Percentiles rank a stretch among this genome's conserved stretches.
These are phyloP conservation scores for Aromia moschata DNA, from an alignment of 2,888 invertebrate genomes.

Conservation along the genomic window DNA sequence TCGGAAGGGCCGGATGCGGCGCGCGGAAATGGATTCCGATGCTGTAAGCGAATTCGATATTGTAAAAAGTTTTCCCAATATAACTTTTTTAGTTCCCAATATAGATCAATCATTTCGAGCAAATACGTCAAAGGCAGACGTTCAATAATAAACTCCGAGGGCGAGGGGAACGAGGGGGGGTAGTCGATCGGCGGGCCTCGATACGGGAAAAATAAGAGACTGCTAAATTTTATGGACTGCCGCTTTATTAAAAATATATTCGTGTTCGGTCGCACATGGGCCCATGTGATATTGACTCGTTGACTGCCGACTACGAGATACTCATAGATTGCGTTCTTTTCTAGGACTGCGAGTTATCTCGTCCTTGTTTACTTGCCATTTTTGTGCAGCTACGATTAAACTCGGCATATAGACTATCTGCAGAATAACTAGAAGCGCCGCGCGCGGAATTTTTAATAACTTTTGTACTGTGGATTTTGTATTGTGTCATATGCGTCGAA, in stretches of 20 bases:
- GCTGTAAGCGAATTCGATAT: constrained; percentile 39
- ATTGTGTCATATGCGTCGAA: too few species aligned
- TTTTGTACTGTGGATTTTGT: too few species aligned
- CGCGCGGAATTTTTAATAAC: too few species aligned
- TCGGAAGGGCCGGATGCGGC: constrained; percentile 7
- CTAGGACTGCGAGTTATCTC: too few species aligned
- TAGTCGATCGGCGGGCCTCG: constrained; percentile 14
- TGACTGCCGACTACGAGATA: too few species aligned
- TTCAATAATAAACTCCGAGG: constrained; percentile 29
- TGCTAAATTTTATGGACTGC: constrained; percentile 20
- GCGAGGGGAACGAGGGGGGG: constrained; percentile 28
- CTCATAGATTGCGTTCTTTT: too few species aligned
- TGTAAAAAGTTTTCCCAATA: constrained; percentile 42
- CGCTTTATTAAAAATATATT: constrained; percentile 23
- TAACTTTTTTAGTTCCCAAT: constrained; percentile 38
- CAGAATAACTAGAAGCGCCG: too few species aligned
- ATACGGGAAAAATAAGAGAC: constrained; percentile 15
- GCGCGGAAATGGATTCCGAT: constrained; percentile 26
- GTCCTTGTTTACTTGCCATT: too few species aligned
- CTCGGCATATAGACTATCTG: too few species aligned
- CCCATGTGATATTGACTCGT: constrained; percentile 1
- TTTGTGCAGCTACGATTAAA: too few species aligned
- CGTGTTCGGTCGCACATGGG: constrained; percentile 2
- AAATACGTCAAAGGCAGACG: constrained; percentile 22
- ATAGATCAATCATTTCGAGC: constrained; percentile 39